phyloP scores from a whole-genome alignment of 2,888 invertebrate genomes.

The Quadroppia sp. region DNA sequence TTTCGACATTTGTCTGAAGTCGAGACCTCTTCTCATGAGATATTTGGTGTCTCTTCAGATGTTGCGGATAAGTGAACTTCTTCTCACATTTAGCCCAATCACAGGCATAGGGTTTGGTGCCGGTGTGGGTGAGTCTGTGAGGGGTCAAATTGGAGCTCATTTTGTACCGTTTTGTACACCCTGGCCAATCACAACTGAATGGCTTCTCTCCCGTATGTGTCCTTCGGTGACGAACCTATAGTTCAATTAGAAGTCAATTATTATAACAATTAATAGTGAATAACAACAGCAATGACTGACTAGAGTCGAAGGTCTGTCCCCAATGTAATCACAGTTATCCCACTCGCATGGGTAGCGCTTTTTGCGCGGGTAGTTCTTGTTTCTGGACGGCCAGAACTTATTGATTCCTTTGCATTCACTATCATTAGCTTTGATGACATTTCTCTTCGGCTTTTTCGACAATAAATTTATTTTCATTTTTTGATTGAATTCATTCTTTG shows the following conservation, averaged over 20 bases:
- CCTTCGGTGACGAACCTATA: neutral
- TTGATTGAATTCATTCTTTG: neutral
- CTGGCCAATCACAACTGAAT: constrained; percentile 35
- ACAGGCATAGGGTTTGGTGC: constrained; percentile 6
- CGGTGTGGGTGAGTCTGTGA: constrained; percentile 31
- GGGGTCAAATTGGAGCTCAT: constrained; percentile 25
- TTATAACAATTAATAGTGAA: neutral
- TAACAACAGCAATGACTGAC: neutral
- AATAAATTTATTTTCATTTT: neutral
- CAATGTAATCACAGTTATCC: constrained; percentile 33
- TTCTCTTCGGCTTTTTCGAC: neutral
- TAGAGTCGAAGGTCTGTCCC: constrained; percentile 6
- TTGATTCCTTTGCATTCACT: neutral
- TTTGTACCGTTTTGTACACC: constrained; percentile 28
- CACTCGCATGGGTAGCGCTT: constrained; percentile 39
- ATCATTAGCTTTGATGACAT: neutral
- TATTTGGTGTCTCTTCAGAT: constrained; percentile 23
- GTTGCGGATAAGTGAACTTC: neutral
- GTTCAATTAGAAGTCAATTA: neutral
- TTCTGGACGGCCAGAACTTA: constrained; percentile 15
- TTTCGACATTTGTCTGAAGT: neutral
- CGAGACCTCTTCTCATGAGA: constrained; percentile 2
- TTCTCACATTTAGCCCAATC: constrained; percentile 28
- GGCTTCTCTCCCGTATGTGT: constrained; percentile 29
- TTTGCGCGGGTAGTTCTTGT: constrained; percentile 12